These are phyloP conservation scores for Danaus melanippus DNA, from an alignment of 1,140 invertebrate species.

Conservation along the genomic window DNA sequence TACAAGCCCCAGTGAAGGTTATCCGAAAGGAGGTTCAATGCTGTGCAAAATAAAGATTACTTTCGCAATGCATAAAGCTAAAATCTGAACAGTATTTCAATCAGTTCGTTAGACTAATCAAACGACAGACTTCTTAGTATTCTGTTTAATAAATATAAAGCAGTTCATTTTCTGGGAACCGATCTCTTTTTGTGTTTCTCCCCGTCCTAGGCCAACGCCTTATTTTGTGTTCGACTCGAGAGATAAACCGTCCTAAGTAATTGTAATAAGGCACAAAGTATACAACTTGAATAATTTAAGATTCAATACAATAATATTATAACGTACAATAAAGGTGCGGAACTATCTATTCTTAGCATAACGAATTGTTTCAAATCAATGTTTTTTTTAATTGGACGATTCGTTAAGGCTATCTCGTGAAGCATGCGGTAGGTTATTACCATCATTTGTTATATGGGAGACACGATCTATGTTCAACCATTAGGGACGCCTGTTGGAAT, in stretches of 20 bases:
- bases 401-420: too few species aligned
- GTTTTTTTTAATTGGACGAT: too few species aligned
- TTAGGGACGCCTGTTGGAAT: too few species aligned
- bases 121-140: conserved; percentile 42
- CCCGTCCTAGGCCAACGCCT: conserved; percentile 26
- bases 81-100: conserved; percentile 57
- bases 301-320: too few species aligned
- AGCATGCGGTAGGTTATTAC: too few species aligned
- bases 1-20: neutral
- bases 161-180: conserved; percentile 42
- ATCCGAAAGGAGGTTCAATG: conserved; percentile 6
- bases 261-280: too few species aligned
- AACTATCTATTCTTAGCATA: too few species aligned
- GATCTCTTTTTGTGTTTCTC: conserved; percentile 19
- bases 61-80: conserved; percentile 8
- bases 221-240: conserved; percentile 10
- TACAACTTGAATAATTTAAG: too few species aligned
- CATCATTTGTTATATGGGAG: too few species aligned
- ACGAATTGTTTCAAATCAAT: too few species aligned
- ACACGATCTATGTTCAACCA: too few species aligned
- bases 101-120: conserved; percentile 51
- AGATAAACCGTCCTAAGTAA: conserved; percentile 3
- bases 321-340: too few species aligned
- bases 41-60: conserved; percentile 1
- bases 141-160: conserved; percentile 57